These are phyloP conservation scores for Trichonephila clavipes DNA, from an alignment of 1,140 invertebrate genomes.

Conservation along the genomic window DNA sequence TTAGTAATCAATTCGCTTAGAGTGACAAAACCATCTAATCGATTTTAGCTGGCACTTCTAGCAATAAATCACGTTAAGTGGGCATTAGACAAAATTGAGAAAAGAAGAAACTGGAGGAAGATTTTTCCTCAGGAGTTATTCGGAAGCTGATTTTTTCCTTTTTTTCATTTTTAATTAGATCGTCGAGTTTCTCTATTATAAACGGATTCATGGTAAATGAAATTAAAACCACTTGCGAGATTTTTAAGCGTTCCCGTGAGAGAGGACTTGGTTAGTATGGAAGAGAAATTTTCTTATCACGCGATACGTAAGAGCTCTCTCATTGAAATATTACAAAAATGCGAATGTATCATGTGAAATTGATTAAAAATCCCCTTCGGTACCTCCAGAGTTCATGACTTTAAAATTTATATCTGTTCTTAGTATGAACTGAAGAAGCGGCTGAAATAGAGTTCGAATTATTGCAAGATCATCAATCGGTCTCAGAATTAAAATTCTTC, in stretches of 20 bases:
- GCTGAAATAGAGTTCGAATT: too few relatives aligned
- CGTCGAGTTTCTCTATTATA: background rate
- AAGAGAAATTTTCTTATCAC: constrained; percentile 5
- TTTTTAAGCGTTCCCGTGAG: constrained; percentile 55
- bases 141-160: background rate
- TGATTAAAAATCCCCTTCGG: background rate
- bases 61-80: constrained; percentile 59
- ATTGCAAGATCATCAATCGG: too few relatives aligned
- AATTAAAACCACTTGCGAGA: constrained; percentile 51
- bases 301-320: background rate
- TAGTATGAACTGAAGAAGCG: too few relatives aligned
- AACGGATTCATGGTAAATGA: constrained; percentile 32
- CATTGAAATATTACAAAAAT: background rate
- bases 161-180: constrained; percentile 24
- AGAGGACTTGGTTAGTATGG: background rate
- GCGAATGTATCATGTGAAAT: background rate
- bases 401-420: too few relatives aligned
- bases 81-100: constrained; percentile 44
- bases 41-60: background rate
- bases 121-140: background rate
- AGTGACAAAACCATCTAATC: constrained; percentile 46
- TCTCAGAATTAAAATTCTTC: too few relatives aligned
- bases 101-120: constrained; percentile 21
- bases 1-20: constrained; percentile 3
- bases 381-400: too few relatives aligned